Evolutionary conservation across 2,888 invertebrate genomes (phyloP).

Genomic region (Drosophila fungiperda): DNA sequence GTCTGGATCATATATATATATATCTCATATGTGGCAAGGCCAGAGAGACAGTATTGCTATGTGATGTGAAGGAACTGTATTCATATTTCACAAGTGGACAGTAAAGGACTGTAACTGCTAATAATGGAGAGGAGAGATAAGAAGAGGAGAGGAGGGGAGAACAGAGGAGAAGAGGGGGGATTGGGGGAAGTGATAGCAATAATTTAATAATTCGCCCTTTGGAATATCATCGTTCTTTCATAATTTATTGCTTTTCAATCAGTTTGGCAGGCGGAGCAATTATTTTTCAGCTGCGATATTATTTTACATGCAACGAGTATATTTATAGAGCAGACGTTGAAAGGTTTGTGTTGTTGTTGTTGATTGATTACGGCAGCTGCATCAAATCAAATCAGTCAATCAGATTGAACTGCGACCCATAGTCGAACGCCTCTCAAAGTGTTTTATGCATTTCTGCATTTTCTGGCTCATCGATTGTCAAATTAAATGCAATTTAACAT

Average conservation of each 20-base stretch:
- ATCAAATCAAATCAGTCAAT: constrained; percentile 53
- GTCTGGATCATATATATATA: constrained; percentile 19
- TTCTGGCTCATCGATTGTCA: constrained; percentile 59
- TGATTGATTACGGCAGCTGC: constrained; percentile 30
- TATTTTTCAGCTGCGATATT: constrained; percentile 33
- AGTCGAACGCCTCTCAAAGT: constrained; percentile 51
- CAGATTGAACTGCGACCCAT: constrained; percentile 43
- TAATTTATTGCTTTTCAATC: neutral
- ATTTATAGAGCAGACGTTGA: constrained; percentile 22
- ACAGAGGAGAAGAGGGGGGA: too few species aligned
- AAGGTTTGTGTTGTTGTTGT: constrained; percentile 11
- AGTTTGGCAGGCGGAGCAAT: constrained; percentile 29
- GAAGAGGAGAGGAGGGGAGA: neutral
- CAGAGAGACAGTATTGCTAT: neutral
- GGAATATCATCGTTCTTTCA: constrained; percentile 8
- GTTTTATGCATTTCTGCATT: constrained; percentile 29
- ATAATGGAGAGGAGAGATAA: neutral
- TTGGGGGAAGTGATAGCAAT: neutral
- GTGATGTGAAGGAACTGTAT: constrained; percentile 17
- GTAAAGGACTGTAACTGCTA: constrained; percentile 15
- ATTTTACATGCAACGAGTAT: constrained; percentile 27
- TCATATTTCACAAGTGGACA: constrained; percentile 35
- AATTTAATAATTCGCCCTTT: constrained; percentile 30
- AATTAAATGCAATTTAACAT: constrained; percentile 65
- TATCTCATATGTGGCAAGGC: neutral